Evolutionary conservation across 2,888 invertebrate genomes (phyloP).

Genomic region (Hirtodrosophila duncani): DNA sequence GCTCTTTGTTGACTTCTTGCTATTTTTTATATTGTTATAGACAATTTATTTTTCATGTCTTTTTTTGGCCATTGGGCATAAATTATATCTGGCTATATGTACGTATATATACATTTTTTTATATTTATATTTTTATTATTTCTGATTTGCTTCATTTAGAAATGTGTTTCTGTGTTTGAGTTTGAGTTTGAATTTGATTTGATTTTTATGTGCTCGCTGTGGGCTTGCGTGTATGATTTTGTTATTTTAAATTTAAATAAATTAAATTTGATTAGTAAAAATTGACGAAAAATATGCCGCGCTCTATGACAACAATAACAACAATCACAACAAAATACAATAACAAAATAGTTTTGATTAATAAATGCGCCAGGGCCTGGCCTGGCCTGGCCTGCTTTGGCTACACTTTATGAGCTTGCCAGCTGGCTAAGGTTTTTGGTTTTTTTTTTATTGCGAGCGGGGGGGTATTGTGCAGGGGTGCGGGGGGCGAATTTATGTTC

Average conservation of each 20-base stretch:
- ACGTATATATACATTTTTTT: slow-evolving; percentile 21
- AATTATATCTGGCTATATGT: slow-evolving; percentile 54
- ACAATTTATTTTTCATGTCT: slow-evolving; percentile 55
- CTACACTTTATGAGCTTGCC: slow-evolving; percentile 27
- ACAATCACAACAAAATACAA: slow-evolving; percentile 23
- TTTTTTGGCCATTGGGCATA: slow-evolving; percentile 59
- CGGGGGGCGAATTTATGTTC: slow-evolving; percentile 21
- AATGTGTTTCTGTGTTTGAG: slow-evolving; percentile 33
- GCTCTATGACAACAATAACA: slow-evolving; percentile 45
- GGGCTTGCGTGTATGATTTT: slow-evolving; percentile 32
- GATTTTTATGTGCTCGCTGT: slow-evolving; percentile 38
- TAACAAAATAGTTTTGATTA: slow-evolving; percentile 67
- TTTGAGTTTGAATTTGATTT: slow-evolving; percentile 28
- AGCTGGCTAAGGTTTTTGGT: slow-evolving; percentile 44
- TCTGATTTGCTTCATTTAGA: slow-evolving; percentile 42
- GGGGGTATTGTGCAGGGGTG: not conserved
- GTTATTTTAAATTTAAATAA: slow-evolving; percentile 68
- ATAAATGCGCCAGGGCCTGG: slow-evolving; percentile 43
- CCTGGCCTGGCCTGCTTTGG: slow-evolving; percentile 22
- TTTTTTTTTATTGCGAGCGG: slow-evolving; percentile 6
- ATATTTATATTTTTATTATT: slow-evolving; percentile 11
- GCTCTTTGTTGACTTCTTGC: slow-evolving; percentile 3
- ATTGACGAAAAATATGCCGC: slow-evolving; percentile 62
- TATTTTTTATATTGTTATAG: slow-evolving; percentile 16
- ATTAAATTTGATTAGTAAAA: slow-evolving; percentile 70